phyloP scores from a whole-genome alignment of 2,888 invertebrate genomes.

The Keiferia lycopersicella region DNA sequence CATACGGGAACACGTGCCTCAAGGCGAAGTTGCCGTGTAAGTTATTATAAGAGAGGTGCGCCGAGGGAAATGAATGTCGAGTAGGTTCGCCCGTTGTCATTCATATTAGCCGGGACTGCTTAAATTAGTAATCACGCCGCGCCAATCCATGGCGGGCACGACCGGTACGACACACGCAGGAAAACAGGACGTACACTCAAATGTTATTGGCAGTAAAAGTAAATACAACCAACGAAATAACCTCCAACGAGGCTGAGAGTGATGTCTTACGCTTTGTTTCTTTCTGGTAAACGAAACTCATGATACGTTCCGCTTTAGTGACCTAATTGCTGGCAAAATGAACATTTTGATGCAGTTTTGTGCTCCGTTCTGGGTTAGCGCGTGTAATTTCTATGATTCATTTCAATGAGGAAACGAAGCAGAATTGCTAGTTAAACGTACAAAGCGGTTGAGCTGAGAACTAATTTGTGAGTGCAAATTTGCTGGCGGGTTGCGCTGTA shows the following conservation, averaged over 20 bases:
- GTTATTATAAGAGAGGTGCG: slow-evolving; percentile 81
- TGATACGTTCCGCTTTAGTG: slow-evolving; percentile 28
- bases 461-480: slow-evolving; percentile 23
- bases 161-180: slow-evolving; percentile 52
- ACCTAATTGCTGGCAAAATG: slow-evolving; percentile 31
- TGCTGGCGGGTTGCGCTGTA: slow-evolving; percentile 28
- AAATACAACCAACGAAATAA: slow-evolving; percentile 50
- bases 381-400: slow-evolving; percentile 19
- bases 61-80: slow-evolving; percentile 80
- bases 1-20: slow-evolving; percentile 53
- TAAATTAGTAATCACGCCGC: slow-evolving; percentile 78
- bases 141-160: slow-evolving; percentile 63
- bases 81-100: slow-evolving; percentile 78
- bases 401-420: slow-evolving; percentile 14
- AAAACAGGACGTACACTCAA: slow-evolving; percentile 44
- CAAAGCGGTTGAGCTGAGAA: slow-evolving; percentile 20
- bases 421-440: slow-evolving; percentile 21
- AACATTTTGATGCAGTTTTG: slow-evolving; percentile 7
- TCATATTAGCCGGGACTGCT: slow-evolving; percentile 78
- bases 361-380: slow-evolving; percentile 2
- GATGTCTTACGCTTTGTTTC: slow-evolving; percentile 46
- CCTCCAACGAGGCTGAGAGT: slow-evolving; percentile 46
- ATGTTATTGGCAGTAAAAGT: slow-evolving; percentile 45
- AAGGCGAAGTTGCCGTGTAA: slow-evolving; percentile 75
- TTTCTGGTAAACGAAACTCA: slow-evolving; percentile 31